Evolutionary conservation across 2,888 invertebrate genomes (phyloP).

Genomic region (Allacma fusca): DNA sequence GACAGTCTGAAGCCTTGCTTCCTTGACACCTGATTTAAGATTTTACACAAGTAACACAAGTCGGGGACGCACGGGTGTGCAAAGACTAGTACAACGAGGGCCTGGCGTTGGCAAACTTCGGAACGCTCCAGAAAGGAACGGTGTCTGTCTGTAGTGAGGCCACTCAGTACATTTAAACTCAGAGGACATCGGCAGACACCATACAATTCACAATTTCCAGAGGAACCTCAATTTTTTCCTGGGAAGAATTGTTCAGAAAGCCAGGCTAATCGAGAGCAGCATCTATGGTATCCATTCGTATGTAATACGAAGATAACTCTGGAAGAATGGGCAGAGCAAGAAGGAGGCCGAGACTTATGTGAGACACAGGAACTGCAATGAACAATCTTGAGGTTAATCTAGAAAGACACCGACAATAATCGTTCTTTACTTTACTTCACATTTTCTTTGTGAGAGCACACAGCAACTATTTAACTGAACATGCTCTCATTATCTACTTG

Average conservation of each 20-base stretch:
- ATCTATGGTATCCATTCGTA: neutral
- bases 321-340: neutral
- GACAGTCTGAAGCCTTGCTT: neutral
- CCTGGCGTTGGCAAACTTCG: no score
- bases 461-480: no score
- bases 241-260: neutral
- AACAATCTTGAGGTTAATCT: constrained; percentile 38
- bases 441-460: constrained; percentile 27
- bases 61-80: neutral
- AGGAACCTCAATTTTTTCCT: neutral
- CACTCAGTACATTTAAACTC: no score
- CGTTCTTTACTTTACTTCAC: constrained; percentile 28
- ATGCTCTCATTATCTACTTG: no score
- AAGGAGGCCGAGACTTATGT: constrained; percentile 17
- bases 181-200: no score
- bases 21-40: constrained; percentile 20
- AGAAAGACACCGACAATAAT: constrained; percentile 28
- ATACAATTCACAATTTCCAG: neutral
- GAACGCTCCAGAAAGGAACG: no score
- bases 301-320: neutral
- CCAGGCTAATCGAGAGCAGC: neutral
- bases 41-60: neutral
- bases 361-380: constrained; percentile 19
- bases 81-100: no score
- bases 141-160: no score